Conservation (phyloP, 2,888 invertebrate genomes). For the Drosophila anomalata region DNA sequence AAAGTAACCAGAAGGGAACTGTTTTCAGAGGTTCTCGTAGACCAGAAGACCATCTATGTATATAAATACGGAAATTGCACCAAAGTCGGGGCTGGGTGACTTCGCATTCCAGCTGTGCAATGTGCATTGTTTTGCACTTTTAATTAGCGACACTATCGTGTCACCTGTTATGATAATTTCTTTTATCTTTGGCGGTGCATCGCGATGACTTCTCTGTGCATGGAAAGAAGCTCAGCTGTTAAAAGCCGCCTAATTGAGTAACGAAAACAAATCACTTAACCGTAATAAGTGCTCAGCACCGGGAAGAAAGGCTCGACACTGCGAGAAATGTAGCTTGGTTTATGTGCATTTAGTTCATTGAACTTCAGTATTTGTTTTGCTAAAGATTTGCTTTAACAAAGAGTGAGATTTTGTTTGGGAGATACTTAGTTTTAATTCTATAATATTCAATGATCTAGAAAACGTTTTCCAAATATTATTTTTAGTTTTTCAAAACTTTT, state of each 20-base stretch:
- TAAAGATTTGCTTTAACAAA: not conserved
- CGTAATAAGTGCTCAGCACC: slow-evolving; percentile 4
- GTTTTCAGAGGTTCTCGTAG: not conserved
- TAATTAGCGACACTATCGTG: slow-evolving; percentile 17
- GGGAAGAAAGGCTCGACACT: slow-evolving; percentile 14
- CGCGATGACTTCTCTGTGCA: not conserved
- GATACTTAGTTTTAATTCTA: too few relatives aligned
- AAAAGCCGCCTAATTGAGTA: slow-evolving; percentile 42
- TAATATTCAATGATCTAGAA: too few relatives aligned
- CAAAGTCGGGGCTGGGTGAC: not conserved
- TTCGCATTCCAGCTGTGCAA: not conserved
- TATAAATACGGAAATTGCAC: not conserved
- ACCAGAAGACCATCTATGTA: not conserved
- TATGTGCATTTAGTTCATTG: not conserved
- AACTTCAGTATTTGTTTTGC: not conserved
- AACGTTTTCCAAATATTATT: too few relatives aligned
- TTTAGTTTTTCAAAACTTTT: too few relatives aligned
- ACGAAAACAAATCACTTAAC: slow-evolving; percentile 69
- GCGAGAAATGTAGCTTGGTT: not conserved
- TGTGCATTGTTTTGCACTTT: slow-evolving; percentile 20
- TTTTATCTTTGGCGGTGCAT: not conserved
- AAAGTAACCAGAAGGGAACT: not conserved
- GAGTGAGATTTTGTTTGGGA: too few relatives aligned
- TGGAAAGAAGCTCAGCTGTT: not conserved
- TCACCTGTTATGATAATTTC: slow-evolving; percentile 31